Evolutionary conservation across 2,797 vertebrate species (phyloP), one percentile per base, ranked within the genome.

Genomic region (Rhabdophis nuchalis): DNA sequence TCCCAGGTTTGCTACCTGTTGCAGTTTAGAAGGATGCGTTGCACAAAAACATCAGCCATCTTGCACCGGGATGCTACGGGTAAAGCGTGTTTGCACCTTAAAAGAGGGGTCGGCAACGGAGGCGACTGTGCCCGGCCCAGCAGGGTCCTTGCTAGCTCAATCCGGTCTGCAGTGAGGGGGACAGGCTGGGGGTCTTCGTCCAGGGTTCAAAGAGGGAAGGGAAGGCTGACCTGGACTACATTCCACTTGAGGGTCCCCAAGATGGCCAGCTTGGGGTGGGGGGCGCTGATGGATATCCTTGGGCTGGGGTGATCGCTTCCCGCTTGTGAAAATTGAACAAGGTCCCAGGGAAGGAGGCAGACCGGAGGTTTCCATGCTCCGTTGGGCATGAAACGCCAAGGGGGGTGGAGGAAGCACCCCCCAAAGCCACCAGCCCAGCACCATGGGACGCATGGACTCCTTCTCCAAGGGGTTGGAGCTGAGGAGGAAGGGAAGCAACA

Each of bases 101-200:
- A 18, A 8, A 20, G 9, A 4, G 0, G 4, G 12, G 46, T 2
- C 2, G 18, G 52, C 60, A 27, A 8, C 1, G 0, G 1, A 32
- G n/a, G 9, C 1, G 27, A 50, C n/a, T 53, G 6, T 6, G 16
- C 23, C 32, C 12, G 18, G 1, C 36, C 13, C 20, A 32, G 9
- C 36, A 3, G 1, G 1, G 11, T 13, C 29, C 20, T 46, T 41
- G 54, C 5, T n/a, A n/a, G 29, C 56, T 82, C 2, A 50, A 18
- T 4, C 61, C 10, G 3, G 4, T 20, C 4, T 11, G 18, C n/a
- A 23, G 29, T 6, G 23, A 68, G 25, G 8, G 8, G 14, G n/a
- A 64, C 23, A 2, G 9, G 20, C 16, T 27, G 2, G 58, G 18
- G 85, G n/a, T 20, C 32, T 72, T 72, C 32, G 6, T 72, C 64